Evolutionary conservation across 2,888 invertebrate genomes (phyloP).

Genomic region (Elmis aenea): DNA sequence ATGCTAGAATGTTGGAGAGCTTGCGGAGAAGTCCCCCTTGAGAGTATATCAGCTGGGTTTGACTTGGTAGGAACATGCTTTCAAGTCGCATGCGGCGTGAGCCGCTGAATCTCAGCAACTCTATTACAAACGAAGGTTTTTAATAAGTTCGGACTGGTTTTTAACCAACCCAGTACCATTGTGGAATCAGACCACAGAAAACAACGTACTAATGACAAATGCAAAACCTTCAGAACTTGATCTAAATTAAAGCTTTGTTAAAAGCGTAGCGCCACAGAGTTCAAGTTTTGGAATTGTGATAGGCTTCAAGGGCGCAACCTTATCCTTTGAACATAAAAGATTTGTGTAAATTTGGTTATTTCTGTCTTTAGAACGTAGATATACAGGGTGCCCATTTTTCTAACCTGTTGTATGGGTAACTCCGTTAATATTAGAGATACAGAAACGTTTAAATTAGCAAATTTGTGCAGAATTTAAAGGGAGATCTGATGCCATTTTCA

Average conservation of each 20-base stretch:
- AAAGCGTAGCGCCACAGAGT: slow-evolving; percentile 19
- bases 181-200: slow-evolving; percentile 25
- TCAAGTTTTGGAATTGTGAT: slow-evolving; percentile 23
- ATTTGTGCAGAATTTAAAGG: no score
- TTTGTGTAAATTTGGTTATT: slow-evolving; percentile 1
- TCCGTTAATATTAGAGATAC: no score
- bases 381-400: no score
- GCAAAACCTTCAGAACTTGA: slow-evolving; percentile 15
- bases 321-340: slow-evolving; percentile 22
- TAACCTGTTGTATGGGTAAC: no score
- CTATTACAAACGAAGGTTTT: slow-evolving; percentile 22
- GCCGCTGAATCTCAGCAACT: slow-evolving; percentile 19
- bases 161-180: slow-evolving; percentile 21
- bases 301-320: slow-evolving; percentile 23
- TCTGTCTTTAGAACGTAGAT: slow-evolving; percentile 10
- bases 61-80: slow-evolving; percentile 19
- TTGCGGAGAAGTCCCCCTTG: slow-evolving; percentile 14
- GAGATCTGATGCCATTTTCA: no score
- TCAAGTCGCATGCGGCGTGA: slow-evolving; percentile 12
- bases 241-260: slow-evolving; percentile 14
- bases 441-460: no score
- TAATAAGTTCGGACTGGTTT: slow-evolving; percentile 13
- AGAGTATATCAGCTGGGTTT: slow-evolving; percentile 21
- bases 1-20: slow-evolving; percentile 8
- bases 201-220: not conserved